Evolutionary conservation across 2,888 invertebrate genomes (phyloP), one percentile per base, ranked within the genome.

Genomic region (Cheilosia grossa): DNA sequence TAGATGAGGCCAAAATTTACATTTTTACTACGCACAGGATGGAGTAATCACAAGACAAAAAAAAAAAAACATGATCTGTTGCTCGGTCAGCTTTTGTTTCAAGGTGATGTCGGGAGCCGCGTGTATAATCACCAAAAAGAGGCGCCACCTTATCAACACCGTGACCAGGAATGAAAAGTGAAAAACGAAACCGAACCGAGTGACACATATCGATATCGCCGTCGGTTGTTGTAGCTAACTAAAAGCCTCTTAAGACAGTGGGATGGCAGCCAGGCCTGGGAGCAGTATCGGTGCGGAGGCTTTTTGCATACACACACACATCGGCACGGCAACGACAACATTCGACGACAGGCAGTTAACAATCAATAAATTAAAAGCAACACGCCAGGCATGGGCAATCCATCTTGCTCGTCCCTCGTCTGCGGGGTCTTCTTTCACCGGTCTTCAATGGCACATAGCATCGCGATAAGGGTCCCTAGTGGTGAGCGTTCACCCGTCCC

Each of bases 331-430:
- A 7, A 10, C 64, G n/a, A 10, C 73, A 44, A 73, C 73, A 40
- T 51, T 51, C 69, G 61, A 70, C 83, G 85, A 81, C 75, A 81
- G 85, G 67, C 73, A 73, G 78, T 82, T 86, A 86, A 86, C 82
- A 86, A 86, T 86, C 82, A 81, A 86, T 86, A 86, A 86, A 86
- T 86, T 86, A 86, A 86, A 86, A 86, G 86, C 86, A 78, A 86
- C 82, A 82, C 86, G 73, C 72, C 86, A 73, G 82, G 73, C 69
- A 54, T 33, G 82, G 82, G 86, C 42, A 86, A 86, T 86, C 42
- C 69, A 69, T 86, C 86, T 86, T 86, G 30, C 56, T 63, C 47
- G 13, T 21, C 9, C 44, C n/a, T 51, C 51, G 30, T 40, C 19
- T 40, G 24, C 24, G 51, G 27, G 33, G 54, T 42, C 53, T 49